phyloP scores from a whole-genome alignment of 2,888 invertebrate genomes.

The Ennomos erosarius region DNA sequence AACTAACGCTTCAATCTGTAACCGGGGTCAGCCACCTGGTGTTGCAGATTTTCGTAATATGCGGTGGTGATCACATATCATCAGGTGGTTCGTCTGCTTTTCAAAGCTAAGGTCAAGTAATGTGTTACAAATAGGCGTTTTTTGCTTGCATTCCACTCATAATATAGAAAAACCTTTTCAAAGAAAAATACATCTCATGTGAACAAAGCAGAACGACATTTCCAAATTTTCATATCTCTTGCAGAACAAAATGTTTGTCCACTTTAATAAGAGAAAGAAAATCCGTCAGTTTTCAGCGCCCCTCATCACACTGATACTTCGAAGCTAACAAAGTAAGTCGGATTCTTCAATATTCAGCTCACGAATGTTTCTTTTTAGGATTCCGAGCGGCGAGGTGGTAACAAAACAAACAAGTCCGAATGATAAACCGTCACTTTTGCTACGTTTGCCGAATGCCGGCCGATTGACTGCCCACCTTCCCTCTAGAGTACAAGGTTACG shows the following conservation, averaged over 20 bases:
- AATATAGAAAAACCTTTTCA: too few relatives aligned
- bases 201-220: too few relatives aligned
- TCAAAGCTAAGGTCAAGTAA: too few relatives aligned
- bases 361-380: conserved; percentile 34
- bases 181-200: too few relatives aligned
- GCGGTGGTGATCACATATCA: too few relatives aligned
- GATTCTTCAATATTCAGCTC: conserved; percentile 30
- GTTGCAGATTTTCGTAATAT: too few relatives aligned
- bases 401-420: conserved; percentile 38
- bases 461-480: conserved; percentile 26
- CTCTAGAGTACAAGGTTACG: background rate
- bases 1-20: too few relatives aligned
- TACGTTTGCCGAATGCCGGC: conserved; percentile 29
- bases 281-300: conserved; percentile 1
- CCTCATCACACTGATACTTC: background rate
- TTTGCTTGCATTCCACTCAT: too few relatives aligned
- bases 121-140: too few relatives aligned
- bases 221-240: too few relatives aligned
- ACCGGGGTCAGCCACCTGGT: too few relatives aligned
- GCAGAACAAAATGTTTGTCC: background rate
- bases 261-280: conserved; percentile 1
- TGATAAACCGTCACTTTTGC: conserved; percentile 38
- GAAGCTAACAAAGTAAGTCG: conserved; percentile 7
- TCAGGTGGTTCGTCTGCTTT: too few relatives aligned
- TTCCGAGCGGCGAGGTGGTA: conserved; percentile 33